Conservation (phyloP, 2,888 invertebrate species). For the Halocaridina rubra region DNA sequence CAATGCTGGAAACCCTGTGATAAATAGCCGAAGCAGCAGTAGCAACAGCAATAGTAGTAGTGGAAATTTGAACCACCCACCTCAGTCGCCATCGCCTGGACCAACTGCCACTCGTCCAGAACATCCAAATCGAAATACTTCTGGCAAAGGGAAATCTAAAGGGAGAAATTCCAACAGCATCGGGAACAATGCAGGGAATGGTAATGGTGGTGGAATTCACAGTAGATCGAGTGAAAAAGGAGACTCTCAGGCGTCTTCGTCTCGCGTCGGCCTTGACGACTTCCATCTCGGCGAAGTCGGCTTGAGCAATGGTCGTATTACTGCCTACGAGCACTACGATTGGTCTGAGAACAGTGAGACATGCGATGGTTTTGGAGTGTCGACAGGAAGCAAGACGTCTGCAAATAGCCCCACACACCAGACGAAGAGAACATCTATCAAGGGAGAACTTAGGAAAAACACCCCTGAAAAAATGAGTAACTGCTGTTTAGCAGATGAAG, state of each 20-base stretch:
- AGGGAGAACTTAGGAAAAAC: slow-evolving; percentile 31
- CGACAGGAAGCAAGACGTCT: slow-evolving; percentile 3
- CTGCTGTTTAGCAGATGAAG: background rate
- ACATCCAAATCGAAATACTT: background rate
- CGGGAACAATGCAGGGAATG: slow-evolving; percentile 1
- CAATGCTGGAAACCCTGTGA: background rate
- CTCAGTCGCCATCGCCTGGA: slow-evolving; percentile 36
- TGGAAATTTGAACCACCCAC: slow-evolving; percentile 1
- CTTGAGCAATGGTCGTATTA: slow-evolving; percentile 18
- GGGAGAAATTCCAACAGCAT: background rate
- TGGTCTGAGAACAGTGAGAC: slow-evolving; percentile 23
- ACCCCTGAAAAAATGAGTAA: slow-evolving; percentile 23
- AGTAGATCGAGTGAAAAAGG: background rate
- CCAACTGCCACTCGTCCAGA: slow-evolving; percentile 42
- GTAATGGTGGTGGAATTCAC: background rate
- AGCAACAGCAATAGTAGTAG: slow-evolving; percentile 31
- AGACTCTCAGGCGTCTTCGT: background rate
- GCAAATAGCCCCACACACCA: slow-evolving; percentile 46
- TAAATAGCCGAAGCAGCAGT: slow-evolving; percentile 31
- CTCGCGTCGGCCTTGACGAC: slow-evolving; percentile 49
- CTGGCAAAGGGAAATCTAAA: slow-evolving; percentile 1
- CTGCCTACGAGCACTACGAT: slow-evolving; percentile 51
- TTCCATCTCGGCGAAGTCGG: slow-evolving; percentile 36
- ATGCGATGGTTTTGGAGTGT: slow-evolving; percentile 1
- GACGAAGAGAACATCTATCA: slow-evolving; percentile 17